Base-by-base conservation (phyloP, 2,113 vertebrate genomes). In the Lamprologus ornatipinnis region DNA sequence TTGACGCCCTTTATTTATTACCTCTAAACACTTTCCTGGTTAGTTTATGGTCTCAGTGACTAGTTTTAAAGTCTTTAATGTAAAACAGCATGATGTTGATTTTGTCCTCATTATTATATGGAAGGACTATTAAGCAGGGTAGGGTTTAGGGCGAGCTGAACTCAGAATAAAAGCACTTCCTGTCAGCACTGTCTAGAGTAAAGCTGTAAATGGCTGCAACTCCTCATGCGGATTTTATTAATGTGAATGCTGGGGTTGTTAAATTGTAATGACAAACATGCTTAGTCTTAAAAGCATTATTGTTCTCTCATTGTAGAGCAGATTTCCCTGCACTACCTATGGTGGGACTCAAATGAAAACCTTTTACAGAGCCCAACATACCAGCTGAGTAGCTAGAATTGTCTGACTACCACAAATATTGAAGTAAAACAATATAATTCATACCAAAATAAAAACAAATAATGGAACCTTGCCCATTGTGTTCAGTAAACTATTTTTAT, bases 251-350 rank as follows among this genome's bases (percentile, higher is more conserved):
- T 70, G 65, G 0, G 65, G 65, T 26, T 70, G 37, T 9, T 70
- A 70, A 40, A 68, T 68, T 68, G 31, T 12, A 65, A n/a, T 65
- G 17, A 65, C 31, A 63, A 19, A 19, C 31, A 40, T 9, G 37
- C 12, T 42, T 70, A 42, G n/a, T 70, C 1, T 6, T 42, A 42
- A 14, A 15, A 23, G 1, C 65, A 9, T 23, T 42, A 70, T 14
- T 9, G n/a, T 23, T 42, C 65, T 70, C n/a, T 65, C 6, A 65
- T n/a, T 65, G 60, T 65, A 35, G 31, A 65, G 60, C 6, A 65
- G 60, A 65, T 35, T 35, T 12, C 17, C 17, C 60, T 0, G 0
- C 31, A 35, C 60, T 65, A 0, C 60, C 33, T n/a, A 13, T 1
- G 1, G 33, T 7, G 60, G 60, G 37, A 42, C 65, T 70, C n/a